A percentile compares a stretch with the other conserved stretches of the same genome.
Conservation (phyloP, 1,140 invertebrate species). For the Drosophila mojavensis region DNA sequence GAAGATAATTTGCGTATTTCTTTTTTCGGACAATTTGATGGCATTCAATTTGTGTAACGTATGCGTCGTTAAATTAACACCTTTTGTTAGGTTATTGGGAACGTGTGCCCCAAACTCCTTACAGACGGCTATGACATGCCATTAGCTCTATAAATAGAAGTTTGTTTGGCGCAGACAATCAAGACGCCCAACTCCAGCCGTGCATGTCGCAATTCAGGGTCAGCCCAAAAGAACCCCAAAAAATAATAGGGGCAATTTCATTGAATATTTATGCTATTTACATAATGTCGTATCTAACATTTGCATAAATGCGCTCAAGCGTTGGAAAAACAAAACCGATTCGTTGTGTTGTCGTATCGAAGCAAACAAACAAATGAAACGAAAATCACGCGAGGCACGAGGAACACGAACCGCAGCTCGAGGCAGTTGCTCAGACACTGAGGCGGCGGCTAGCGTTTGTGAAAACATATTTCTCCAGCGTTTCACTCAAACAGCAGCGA, state of each 20-base stretch:
- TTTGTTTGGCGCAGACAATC: constrained; percentile 23
- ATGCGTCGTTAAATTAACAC: constrained; percentile 63
- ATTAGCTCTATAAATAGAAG: constrained; percentile 47
- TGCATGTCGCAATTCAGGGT: constrained; percentile 44
- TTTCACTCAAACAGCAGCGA: constrained; percentile 14
- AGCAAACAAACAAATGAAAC: constrained; percentile 2
- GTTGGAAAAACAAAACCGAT: constrained; percentile 36
- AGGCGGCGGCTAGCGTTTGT: constrained; percentile 44
- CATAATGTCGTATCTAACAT: constrained; percentile 36
- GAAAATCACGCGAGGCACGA: constrained; percentile 18
- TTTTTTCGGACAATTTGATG: not conserved
- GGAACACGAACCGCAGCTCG: constrained; percentile 53
- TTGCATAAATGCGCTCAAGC: constrained; percentile 45
- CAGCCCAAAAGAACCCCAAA: not conserved
- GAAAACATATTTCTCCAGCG: constrained; percentile 45
- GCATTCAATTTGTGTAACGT: constrained; percentile 53
- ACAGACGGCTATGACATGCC: constrained; percentile 31
- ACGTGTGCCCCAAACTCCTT: constrained; percentile 3
- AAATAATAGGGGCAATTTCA: constrained; percentile 5
- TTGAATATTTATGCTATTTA: constrained; percentile 48
- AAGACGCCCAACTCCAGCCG: constrained; percentile 10
- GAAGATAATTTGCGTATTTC: not conserved
- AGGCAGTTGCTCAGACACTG: constrained; percentile 68
- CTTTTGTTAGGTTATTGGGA: constrained; percentile 28
- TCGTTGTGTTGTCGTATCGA: constrained; percentile 14